These are phyloP conservation scores for Panzeria rudis DNA, from an alignment of 2,888 invertebrate genomes.

Conservation along the genomic window DNA sequence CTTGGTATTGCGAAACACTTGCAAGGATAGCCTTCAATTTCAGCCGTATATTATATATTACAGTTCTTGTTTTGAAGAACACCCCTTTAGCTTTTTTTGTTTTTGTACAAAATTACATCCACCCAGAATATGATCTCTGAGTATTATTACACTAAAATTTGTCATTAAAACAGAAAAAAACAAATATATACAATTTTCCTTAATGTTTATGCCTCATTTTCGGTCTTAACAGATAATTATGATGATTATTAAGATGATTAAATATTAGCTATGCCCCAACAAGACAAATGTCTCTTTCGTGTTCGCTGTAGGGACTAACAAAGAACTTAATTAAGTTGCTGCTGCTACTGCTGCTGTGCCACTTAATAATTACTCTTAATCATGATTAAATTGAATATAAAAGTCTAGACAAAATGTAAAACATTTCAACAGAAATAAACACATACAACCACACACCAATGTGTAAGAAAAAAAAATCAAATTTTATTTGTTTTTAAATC, in stretches of 20 bases:
- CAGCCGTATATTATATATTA: too few species aligned
- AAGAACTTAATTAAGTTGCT: slow-evolving; percentile 27
- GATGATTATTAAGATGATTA: slow-evolving; percentile 5
- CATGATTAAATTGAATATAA: slow-evolving; percentile 11
- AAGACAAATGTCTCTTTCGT: background rate
- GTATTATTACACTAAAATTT: too few species aligned
- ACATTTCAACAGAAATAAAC: background rate
- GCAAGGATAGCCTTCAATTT: too few species aligned
- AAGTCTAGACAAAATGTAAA: slow-evolving; percentile 35
- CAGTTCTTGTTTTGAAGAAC: too few species aligned
- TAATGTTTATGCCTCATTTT: slow-evolving; percentile 19
- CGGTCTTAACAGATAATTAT: slow-evolving; percentile 4
- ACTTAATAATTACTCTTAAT: slow-evolving; percentile 6
- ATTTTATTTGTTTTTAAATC: background rate
- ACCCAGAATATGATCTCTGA: too few species aligned
- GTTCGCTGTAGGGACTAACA: background rate
- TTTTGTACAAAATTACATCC: too few species aligned
- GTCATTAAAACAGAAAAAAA: too few species aligned
- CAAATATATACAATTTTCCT: background rate
- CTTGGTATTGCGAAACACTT: too few species aligned
- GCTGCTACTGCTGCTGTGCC: background rate
- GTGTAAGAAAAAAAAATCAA: background rate
- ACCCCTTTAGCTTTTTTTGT: too few species aligned
- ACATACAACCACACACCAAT: background rate
- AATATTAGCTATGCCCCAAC: background rate